These are phyloP conservation scores for Gambelia wislizenii DNA, from an alignment of 2,797 vertebrate genomes.

Conservation along the genomic window DNA sequence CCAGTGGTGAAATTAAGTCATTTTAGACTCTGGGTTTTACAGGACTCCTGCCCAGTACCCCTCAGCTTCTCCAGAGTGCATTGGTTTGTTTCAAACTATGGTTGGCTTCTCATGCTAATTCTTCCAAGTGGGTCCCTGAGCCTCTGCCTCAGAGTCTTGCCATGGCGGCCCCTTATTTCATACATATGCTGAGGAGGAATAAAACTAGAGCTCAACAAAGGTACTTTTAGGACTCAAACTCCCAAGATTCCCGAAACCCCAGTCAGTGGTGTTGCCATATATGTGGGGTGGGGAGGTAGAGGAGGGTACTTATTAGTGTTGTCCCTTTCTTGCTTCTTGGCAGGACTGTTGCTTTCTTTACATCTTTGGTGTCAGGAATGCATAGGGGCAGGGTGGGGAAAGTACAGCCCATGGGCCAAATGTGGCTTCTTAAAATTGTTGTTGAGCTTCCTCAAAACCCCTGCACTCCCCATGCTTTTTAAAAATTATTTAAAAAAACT, in stretches of 20 bases:
- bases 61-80: background rate
- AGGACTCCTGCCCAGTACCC: too few relatives aligned
- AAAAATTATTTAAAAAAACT: too few relatives aligned
- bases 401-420: too few relatives aligned
- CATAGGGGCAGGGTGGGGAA: background rate
- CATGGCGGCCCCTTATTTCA: background rate
- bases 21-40: background rate
- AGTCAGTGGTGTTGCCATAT: background rate
- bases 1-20: background rate
- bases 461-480: too few relatives aligned
- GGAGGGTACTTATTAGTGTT: too few relatives aligned
- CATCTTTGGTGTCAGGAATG: background rate
- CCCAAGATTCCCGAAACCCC: too few relatives aligned
- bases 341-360: background rate
- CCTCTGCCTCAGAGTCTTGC: background rate
- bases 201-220: background rate
- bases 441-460: too few relatives aligned
- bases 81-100: background rate
- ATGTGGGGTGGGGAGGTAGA: too few relatives aligned
- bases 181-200: background rate
- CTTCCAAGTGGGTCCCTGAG: background rate
- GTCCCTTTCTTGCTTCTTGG: background rate
- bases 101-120: background rate
- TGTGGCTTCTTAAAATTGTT: too few relatives aligned
- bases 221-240: too few relatives aligned